Percentiles rank a stretch among this genome's conserved stretches.
Conservation (phyloP, 1,140 invertebrate species). For the Papilio xuthus region DNA sequence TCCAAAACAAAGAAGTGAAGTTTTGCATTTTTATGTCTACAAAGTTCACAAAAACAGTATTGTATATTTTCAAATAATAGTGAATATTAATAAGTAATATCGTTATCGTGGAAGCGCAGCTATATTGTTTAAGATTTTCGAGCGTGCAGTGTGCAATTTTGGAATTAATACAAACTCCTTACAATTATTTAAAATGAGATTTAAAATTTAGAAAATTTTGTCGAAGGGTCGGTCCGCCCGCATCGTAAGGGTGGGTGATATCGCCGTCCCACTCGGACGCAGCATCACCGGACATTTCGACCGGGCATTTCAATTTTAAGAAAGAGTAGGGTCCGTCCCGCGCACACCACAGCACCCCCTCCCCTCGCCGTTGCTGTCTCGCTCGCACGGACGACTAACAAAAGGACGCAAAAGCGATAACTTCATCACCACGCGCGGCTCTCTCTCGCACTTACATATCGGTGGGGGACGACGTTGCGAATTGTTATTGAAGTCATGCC, state of each 20-base stretch:
- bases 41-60: neutral
- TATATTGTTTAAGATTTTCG: neutral
- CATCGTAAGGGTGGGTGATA: conserved; percentile 78
- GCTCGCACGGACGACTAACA: conserved; percentile 72
- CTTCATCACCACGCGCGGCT: conserved; percentile 75
- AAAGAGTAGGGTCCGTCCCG: conserved; percentile 76
- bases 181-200: conserved; percentile 61
- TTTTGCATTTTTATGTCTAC: neutral
- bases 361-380: conserved; percentile 56
- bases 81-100: neutral
- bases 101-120: neutral
- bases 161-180: conserved; percentile 37
- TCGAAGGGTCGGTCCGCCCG: conserved; percentile 73
- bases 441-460: conserved; percentile 73
- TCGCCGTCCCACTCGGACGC: conserved; percentile 78
- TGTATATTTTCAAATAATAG: neutral
- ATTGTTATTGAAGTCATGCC: conserved; percentile 82
- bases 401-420: conserved; percentile 79
- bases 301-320: conserved; percentile 82
- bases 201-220: conserved; percentile 77
- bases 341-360: conserved; percentile 48
- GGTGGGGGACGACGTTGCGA: conserved; percentile 81
- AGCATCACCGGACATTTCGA: conserved; percentile 81
- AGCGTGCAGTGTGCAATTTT: conserved; percentile 4
- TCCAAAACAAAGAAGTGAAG: neutral